Base-by-base conservation (phyloP, 1,140 invertebrate genomes). In the Bombus confusus region DNA sequence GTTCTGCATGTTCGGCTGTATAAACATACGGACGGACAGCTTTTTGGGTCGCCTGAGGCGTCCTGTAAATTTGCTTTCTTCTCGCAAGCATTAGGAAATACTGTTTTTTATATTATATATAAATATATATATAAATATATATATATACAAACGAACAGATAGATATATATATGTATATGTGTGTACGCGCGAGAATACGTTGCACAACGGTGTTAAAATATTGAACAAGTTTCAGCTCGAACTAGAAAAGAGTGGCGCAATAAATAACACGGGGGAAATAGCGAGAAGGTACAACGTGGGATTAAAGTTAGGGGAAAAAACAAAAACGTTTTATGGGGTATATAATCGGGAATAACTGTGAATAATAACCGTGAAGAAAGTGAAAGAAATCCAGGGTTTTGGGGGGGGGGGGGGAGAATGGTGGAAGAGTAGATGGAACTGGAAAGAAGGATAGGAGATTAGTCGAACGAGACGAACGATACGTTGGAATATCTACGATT, bases 161-260 rank as follows among this genome's bases (percentile, higher is more conserved):
- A 82, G 83, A 86, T 86, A 91, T 88, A 85, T 91, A 89, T 90
- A 86, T 91, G 85, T 90, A 84, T 91, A 88, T 90, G 86, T 91
- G 86, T 90, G 80, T 87, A 89, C 85, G 86, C 80, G 89, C 83
- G 86, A 83, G 81, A 84, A 92, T 89, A 87, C 85, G 86, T 79
- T 85, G 86, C 82, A 91, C 87, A 92, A 87, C 41, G 78, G 73
- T 86, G 88, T 91, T 91, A 77, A 90, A 84, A 39, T 92, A 95
- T 95, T 95, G 95, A 95, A 95, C 95, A 95, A 94, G 94, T 95
- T 95, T 95, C 94, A 94, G 94, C 93, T 95, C 94, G 90, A 74
- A 81, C 73, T 31, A 87, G 80, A 78, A 92, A 84, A 80, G 80
- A 86, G 89, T n/a, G 87, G 91, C 89, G 87, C 85, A 91, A 91